phyloP scores from a whole-genome alignment of 2,113 vertebrate species.

The Symphodus melops region DNA sequence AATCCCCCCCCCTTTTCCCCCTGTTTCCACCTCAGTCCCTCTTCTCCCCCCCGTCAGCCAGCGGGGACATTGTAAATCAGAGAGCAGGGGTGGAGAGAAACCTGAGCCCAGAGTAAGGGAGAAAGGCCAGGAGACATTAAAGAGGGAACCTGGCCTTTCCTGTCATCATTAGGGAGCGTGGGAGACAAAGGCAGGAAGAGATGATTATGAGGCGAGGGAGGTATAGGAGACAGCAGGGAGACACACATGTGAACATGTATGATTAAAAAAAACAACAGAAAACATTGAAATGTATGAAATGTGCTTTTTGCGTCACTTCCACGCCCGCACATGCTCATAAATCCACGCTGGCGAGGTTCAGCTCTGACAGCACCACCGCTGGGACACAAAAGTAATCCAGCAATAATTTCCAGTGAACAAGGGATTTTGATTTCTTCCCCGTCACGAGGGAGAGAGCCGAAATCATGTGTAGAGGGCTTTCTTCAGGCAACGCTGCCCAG shows the following conservation, averaged over 20 bases:
- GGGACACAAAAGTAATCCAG: conserved; percentile 67
- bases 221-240: neutral
- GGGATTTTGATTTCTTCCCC: conserved; percentile 69
- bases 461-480: conserved; percentile 59
- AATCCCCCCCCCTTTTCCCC: conserved; percentile 29
- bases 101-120: conserved; percentile 59
- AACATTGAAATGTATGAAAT: neutral
- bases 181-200: conserved; percentile 66
- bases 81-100: conserved; percentile 58
- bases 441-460: conserved; percentile 41
- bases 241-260: conserved; percentile 1
- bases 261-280: conserved; percentile 33
- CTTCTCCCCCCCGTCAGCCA: conserved; percentile 48
- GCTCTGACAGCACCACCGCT: conserved; percentile 47
- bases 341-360: conserved; percentile 39
- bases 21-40: conserved; percentile 42
- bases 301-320: conserved; percentile 6
- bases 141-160: conserved; percentile 59
- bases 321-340: conserved; percentile 34
- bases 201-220: conserved; percentile 12
- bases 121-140: conserved; percentile 72
- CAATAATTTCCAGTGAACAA: conserved; percentile 71
- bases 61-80: conserved; percentile 79
- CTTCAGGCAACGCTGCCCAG: conserved; percentile 29
- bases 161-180: conserved; percentile 62